Evolutionary conservation across 2,797 vertebrate genomes (phyloP).

Genomic region (Lacerta viridis): DNA sequence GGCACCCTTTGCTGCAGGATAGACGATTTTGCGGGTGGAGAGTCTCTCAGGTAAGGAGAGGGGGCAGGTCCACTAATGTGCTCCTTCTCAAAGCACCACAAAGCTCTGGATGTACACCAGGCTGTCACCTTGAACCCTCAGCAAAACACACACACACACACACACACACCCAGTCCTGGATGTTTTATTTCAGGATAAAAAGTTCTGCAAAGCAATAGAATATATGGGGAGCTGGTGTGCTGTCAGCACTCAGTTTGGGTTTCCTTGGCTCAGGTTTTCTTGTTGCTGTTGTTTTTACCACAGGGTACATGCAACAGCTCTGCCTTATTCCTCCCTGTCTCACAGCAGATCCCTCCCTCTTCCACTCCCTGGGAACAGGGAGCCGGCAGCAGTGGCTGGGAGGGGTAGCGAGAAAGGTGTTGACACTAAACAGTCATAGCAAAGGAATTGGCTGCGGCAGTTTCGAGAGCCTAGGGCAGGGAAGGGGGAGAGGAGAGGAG

Average conservation of each 20-base stretch:
- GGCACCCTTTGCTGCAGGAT: not conserved
- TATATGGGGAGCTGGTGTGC: not conserved
- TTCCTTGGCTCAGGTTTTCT: not conserved
- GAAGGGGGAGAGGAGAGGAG: too few species aligned
- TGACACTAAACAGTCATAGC: slow-evolving; percentile 17
- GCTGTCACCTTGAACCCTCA: not conserved
- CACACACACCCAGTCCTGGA: too few species aligned
- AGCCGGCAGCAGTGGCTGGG: slow-evolving; percentile 17
- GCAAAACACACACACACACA: too few species aligned
- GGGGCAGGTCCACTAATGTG: not conserved
- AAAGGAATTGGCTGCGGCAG: slow-evolving; percentile 15
- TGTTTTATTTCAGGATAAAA: not conserved
- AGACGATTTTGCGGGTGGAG: too few species aligned
- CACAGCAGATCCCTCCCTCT: not conserved
- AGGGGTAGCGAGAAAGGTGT: slow-evolving; percentile 18
- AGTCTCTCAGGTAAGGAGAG: not conserved
- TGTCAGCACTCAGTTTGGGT: not conserved
- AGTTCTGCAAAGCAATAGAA: not conserved
- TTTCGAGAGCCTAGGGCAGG: not conserved
- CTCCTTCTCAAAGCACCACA: not conserved
- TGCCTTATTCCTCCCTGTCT: not conserved
- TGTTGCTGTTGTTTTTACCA: not conserved
- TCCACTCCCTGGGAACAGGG: slow-evolving; percentile 10
- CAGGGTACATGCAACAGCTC: not conserved
- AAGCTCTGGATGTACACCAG: too few species aligned